Base-by-base conservation (phyloP, 2,888 invertebrate species). In the Diabrotica balteata region DNA sequence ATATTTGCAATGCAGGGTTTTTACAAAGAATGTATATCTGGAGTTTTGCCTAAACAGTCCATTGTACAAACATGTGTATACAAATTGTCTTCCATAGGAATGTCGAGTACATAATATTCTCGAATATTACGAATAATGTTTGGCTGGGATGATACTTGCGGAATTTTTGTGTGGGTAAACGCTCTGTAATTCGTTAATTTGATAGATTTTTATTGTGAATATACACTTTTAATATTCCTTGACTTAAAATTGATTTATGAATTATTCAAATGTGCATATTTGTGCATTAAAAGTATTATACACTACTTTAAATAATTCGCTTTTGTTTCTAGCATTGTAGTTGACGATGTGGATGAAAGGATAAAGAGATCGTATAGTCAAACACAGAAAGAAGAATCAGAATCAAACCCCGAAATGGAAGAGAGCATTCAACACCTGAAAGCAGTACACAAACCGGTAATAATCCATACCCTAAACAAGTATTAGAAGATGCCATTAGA, bases 301-400 rank as follows among this genome's bases (percentile, higher is more conserved):
- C 32, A 32, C 4, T 32, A 32, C 4, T 32, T 32, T 32, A 32
- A 32, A 32, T 32, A 32, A 32, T 32, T 32, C 0, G 1, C 4
- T 17, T 51, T 51, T n/a, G 4, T 11, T 51, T 51, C 4, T 42
- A 83, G 82, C 73, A 82, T 83, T 61, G 78, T 83, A 47, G 77
- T 83, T 51, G 82, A 82, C 71, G 83, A 83, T 65, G 82, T 82
- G 67, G 83, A 83, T 70, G 80, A 79, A 43, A 61, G 53, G 8
- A 70, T 66, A 76, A 78, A 72, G 72, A 72, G 49, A 70, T 57
- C 62, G 74, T 73, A 58, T 71, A 74, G 66, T 59, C 57, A 59
- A 72, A 69, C 11, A 60, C 32, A 32, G 3, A 69, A 54, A 53
- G 63, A 47, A 11, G 54, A 67, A 63, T 11, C 11, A 42, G 46